These are phyloP conservation scores for Caenorhabditis imperialis DNA, from an alignment of 2,888 invertebrate genomes.

Conservation along the genomic window DNA sequence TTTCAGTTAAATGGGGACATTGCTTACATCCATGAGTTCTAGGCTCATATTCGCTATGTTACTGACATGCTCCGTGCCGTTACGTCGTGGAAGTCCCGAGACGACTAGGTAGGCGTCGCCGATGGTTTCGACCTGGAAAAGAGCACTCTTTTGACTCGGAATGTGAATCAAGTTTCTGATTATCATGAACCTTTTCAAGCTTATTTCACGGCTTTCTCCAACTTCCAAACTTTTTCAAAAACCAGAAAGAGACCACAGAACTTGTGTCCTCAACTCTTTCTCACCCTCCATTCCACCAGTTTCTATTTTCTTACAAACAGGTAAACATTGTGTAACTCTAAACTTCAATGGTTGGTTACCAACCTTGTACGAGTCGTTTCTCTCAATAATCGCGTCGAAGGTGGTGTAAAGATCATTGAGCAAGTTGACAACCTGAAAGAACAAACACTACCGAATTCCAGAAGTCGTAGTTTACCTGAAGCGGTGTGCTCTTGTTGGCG, in stretches of 20 bases:
- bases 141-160: neutral
- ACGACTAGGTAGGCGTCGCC: slow-evolving; percentile 64
- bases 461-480: slow-evolving; percentile 59
- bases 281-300: neutral
- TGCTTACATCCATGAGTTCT: slow-evolving; percentile 45
- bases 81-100: slow-evolving; percentile 61
- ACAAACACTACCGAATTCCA: slow-evolving; percentile 24
- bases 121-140: slow-evolving; percentile 63
- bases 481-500: slow-evolving; percentile 70
- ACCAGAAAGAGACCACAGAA: slow-evolving; percentile 19
- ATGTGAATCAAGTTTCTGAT: no score
- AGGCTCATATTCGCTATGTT: slow-evolving; percentile 59
- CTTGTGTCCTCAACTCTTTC: slow-evolving; percentile 7
- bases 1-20: neutral
- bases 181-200: no score
- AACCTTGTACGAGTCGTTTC: slow-evolving; percentile 76
- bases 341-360: no score
- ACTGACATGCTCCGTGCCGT: slow-evolving; percentile 60
- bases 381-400: slow-evolving; percentile 75
- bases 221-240: slow-evolving; percentile 6
- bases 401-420: slow-evolving; percentile 76
- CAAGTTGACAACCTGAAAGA: slow-evolving; percentile 72
- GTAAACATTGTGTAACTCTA: slow-evolving; percentile 40
- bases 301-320: no score
- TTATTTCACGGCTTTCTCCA: neutral